A percentile compares a stretch with the other conserved stretches of the same genome.
Evolutionary conservation across 1,140 invertebrate species (phyloP).

Genomic region (Saxidomus purpurata): DNA sequence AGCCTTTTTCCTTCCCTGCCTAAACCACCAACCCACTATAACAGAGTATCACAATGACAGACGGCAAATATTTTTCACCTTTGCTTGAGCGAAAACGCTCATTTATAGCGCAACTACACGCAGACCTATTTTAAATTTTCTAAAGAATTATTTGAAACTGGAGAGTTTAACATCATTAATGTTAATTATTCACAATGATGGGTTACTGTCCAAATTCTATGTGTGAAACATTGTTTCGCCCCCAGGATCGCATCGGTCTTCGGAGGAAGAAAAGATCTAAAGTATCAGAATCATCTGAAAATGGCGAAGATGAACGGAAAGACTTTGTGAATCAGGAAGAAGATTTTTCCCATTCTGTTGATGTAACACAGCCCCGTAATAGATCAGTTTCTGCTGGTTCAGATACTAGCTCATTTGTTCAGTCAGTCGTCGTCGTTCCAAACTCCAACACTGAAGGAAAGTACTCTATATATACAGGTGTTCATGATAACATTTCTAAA

Average conservation of each 20-base stretch:
- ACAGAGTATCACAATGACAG: background rate
- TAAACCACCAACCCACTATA: background rate
- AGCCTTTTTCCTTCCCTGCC: background rate
- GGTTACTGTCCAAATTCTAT: slow-evolving; percentile 45
- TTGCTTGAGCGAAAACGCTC: background rate
- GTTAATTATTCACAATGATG: slow-evolving; percentile 17
- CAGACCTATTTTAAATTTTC: background rate
- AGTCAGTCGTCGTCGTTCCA: slow-evolving; percentile 6
- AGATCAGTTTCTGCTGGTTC: background rate
- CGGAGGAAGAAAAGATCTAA: background rate
- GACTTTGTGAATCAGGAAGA: background rate
- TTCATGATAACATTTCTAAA: background rate
- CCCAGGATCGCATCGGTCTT: slow-evolving; percentile 18
- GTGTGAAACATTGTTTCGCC: slow-evolving; percentile 10
- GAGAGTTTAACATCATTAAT: background rate
- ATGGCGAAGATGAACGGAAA: background rate
- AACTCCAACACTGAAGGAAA: slow-evolving; percentile 14
- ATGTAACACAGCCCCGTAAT: background rate
- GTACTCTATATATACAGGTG: slow-evolving; percentile 33
- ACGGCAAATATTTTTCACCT: background rate
- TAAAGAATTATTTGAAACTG: background rate
- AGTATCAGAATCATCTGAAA: background rate
- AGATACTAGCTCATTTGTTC: slow-evolving; percentile 5
- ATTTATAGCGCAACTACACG: background rate
- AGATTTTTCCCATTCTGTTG: slow-evolving; percentile 22